Conservation (phyloP, 2,113 vertebrate species). For the Sylvietta virens region DNA sequence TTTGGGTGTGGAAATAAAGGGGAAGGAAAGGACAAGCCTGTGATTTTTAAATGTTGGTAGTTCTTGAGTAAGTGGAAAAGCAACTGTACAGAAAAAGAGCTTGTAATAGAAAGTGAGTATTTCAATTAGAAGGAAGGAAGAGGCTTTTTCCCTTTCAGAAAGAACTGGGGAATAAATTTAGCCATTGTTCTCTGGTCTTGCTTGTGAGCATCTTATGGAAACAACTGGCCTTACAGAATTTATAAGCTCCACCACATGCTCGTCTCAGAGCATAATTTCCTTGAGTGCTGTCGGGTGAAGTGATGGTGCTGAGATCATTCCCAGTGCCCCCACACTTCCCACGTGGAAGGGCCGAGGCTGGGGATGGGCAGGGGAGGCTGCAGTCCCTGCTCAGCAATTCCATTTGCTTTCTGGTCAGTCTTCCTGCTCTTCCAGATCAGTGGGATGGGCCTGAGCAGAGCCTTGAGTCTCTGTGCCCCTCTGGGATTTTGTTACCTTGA, state of each 20-base stretch:
- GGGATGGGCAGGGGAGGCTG: not conserved
- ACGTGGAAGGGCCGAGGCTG: not conserved
- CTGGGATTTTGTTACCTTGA: not conserved
- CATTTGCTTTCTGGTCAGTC: not conserved
- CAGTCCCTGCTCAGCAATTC: not conserved
- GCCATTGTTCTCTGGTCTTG: not conserved
- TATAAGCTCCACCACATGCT: not conserved
- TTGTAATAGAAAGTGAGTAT: not conserved
- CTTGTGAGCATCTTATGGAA: not conserved
- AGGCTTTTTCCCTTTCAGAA: conserved; percentile 15
- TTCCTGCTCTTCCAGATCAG: not conserved
- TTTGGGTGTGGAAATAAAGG: conserved; percentile 19
- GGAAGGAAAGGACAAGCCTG: conserved; percentile 7
- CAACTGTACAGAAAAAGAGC: not conserved
- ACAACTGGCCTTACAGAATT: not conserved
- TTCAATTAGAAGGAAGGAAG: not conserved
- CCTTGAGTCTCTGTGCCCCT: not conserved
- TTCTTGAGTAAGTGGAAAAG: not conserved
- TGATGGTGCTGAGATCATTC: not conserved
- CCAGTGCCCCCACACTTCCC: not conserved
- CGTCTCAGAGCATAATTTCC: not conserved
- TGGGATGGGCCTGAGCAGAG: not conserved
- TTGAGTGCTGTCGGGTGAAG: not conserved
- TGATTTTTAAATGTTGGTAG: not conserved
- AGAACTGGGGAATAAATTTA: not conserved